These are phyloP conservation scores for Blastomussa wellsi DNA, from an alignment of 92 coral and sea anemone genomes.

Conservation along the genomic window DNA sequence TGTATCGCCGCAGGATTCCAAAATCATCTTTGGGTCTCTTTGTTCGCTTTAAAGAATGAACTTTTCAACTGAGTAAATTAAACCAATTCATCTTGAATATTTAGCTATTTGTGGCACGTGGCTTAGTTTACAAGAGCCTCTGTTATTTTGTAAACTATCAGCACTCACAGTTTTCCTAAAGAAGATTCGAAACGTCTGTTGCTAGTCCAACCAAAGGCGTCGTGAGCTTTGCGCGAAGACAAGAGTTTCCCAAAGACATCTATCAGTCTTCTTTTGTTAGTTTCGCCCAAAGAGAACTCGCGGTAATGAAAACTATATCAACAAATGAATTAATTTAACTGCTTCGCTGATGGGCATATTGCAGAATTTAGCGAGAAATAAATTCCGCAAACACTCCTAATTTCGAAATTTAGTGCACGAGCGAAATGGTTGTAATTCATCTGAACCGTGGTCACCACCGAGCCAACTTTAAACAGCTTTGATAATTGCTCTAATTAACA, in stretches of 20 bases:
- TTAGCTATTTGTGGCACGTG: slow-evolving; percentile 35
- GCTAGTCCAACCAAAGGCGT: not conserved
- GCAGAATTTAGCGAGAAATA: slow-evolving; percentile 34
- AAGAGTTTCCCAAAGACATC: not conserved
- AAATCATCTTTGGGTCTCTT: slow-evolving; percentile 15
- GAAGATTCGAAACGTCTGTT: not conserved
- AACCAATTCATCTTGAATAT: slow-evolving; percentile 21
- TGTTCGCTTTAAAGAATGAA: slow-evolving; percentile 34
- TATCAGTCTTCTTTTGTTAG: slow-evolving; percentile 26
- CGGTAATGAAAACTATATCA: slow-evolving; percentile 41
- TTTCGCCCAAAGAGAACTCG: slow-evolving; percentile 15
- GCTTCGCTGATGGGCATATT: slow-evolving; percentile 26
- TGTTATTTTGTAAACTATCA: slow-evolving; percentile 12
- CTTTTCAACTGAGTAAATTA: slow-evolving; percentile 30
- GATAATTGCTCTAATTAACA: slow-evolving; percentile 49
- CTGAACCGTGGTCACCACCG: slow-evolving; percentile 8
- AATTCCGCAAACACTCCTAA: slow-evolving; percentile 44
- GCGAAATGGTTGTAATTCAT: slow-evolving; percentile 1
- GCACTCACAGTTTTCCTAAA: slow-evolving; percentile 16
- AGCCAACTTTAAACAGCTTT: slow-evolving; percentile 42
- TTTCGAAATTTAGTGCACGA: slow-evolving; percentile 29
- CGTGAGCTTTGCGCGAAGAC: slow-evolving; percentile 9
- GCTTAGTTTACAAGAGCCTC: slow-evolving; percentile 16
- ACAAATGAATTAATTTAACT: slow-evolving; percentile 34
- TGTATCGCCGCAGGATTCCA: slow-evolving; percentile 29